Percentiles rank a stretch among this genome's conserved stretches.
phyloP scores from a whole-genome alignment of 2,113 vertebrate genomes.

The Dolichallabes microphthalmus region DNA sequence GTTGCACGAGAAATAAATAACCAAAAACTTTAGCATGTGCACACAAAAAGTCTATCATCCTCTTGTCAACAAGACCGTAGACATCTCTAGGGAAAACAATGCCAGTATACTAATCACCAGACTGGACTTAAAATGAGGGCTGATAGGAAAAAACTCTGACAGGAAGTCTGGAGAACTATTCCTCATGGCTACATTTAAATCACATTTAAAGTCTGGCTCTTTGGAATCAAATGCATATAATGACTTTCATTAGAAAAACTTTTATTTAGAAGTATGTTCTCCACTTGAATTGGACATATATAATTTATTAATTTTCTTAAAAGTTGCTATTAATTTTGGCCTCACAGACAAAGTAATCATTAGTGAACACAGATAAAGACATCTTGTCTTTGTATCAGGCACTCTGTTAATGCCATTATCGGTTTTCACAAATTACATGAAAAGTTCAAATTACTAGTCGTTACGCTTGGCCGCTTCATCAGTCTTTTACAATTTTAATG shows the following conservation, averaged over 20 bases:
- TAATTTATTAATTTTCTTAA: background rate
- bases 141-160: too few relatives aligned
- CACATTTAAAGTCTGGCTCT: too few relatives aligned
- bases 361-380: background rate
- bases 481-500: slow-evolving; percentile 70
- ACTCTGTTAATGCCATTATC: slow-evolving; percentile 1
- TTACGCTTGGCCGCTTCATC: slow-evolving; percentile 64
- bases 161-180: too few relatives aligned
- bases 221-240: too few relatives aligned
- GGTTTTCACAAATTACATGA: slow-evolving; percentile 42
- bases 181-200: too few relatives aligned
- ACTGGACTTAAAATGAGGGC: too few relatives aligned
- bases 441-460: slow-evolving; percentile 61
- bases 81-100: too few relatives aligned
- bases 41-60: too few relatives aligned
- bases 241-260: background rate
- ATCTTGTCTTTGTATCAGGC: background rate
- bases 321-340: background rate
- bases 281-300: background rate
- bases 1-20: too few relatives aligned
- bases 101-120: too few relatives aligned
- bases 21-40: too few relatives aligned
- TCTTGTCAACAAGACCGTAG: too few relatives aligned
- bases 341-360: background rate
- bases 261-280: background rate